phyloP scores from a whole-genome alignment of 2,888 invertebrate species.

The Meiosimyza platycephala region DNA sequence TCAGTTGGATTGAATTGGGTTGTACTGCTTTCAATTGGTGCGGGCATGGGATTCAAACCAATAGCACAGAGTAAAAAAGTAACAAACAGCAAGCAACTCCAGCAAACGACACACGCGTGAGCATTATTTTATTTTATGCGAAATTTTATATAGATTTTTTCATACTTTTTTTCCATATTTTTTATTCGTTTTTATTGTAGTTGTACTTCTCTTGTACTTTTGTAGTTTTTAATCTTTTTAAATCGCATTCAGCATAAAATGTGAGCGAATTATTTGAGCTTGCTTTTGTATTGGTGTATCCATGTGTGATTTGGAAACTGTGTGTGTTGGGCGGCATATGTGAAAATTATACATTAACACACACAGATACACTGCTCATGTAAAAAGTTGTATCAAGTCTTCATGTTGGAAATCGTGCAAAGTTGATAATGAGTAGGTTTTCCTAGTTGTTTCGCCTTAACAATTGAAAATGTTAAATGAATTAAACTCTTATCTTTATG shows the following conservation, averaged over 20 bases:
- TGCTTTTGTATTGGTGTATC: background rate
- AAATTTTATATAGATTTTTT: background rate
- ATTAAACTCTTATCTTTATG: too few species aligned
- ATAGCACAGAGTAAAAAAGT: too few species aligned
- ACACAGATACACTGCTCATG: background rate
- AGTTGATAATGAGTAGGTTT: too few species aligned
- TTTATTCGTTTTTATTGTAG: too few species aligned
- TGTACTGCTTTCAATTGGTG: background rate
- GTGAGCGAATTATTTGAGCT: conserved; percentile 9
- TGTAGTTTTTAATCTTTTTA: conserved; percentile 13
- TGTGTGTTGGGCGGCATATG: background rate
- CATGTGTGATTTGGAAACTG: background rate
- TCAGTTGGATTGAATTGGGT: background rate
- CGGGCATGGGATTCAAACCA: too few species aligned
- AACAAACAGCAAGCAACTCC: background rate
- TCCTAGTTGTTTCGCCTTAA: too few species aligned
- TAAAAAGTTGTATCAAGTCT: too few species aligned
- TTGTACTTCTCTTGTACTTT: background rate
- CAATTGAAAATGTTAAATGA: too few species aligned
- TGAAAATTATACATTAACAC: background rate
- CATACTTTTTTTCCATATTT: background rate
- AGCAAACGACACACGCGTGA: conserved; percentile 8
- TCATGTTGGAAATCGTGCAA: too few species aligned
- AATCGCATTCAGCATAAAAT: conserved; percentile 1
- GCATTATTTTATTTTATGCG: conserved; percentile 18